Evolutionary conservation across 1,140 invertebrate genomes (phyloP), one percentile per base, ranked within the genome.

Genomic region (Venturia canescens): DNA sequence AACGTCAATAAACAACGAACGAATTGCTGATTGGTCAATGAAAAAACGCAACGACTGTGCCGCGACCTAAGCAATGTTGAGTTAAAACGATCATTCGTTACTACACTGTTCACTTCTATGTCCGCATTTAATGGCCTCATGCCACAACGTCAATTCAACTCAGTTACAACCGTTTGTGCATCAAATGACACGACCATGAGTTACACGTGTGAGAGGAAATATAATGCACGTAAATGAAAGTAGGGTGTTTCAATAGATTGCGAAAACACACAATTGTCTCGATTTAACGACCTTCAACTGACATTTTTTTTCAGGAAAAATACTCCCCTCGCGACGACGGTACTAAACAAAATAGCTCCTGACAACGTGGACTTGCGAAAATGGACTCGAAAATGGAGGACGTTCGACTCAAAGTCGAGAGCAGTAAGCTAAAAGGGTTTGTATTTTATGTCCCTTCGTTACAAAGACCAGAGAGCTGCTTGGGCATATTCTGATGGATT

Each of bases 91-190:
- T 63, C 21, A 63, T 63, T 63, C 23, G 60, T 13, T 23, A 26
- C 15, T 63, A 7, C 60, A 63, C 60, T 26, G 60, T 26, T 23
- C 60, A 23, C 53, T 57, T 31, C 66, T 31, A 18, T 69, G 26
- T 69, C 29, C 16, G 13, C 21, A 69, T 69, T 69, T 11, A 31
- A 69, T 69, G 29, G 13, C 29, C 66, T 31, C 21, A 69, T 29
- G 13, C 13, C 44, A 74, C 27, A 74, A 34, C 31, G 44, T 74
- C 71, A 74, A 74, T 74, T 74, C 71, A 74, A 53, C 44, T 74
- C 23, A 74, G 71, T 74, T 74, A 74, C 71, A 53, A 74, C 44
- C 50, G 29, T 21, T 74, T 53, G 44, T 53, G 44, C 44, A 74
- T 53, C 44, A 48, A 53, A 53, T 50, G 60, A 23, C 34, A 34